Base-by-base conservation (phyloP, 2,113 vertebrate species). In the Chauna torquata region DNA sequence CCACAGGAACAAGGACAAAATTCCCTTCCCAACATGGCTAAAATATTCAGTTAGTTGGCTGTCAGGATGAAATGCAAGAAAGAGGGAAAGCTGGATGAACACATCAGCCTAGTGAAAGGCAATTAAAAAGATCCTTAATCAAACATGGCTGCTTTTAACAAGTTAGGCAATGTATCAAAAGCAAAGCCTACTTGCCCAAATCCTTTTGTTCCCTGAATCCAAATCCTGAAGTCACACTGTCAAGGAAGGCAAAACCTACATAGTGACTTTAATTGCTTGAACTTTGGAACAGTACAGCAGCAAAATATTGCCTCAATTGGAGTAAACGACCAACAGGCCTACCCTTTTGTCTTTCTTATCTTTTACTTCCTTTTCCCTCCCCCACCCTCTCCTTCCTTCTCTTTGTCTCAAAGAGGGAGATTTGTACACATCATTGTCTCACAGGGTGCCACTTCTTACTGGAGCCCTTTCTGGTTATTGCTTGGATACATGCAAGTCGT, bases 81-180 rank as follows among this genome's bases (percentile, higher is more conserved):
- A 82, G 70, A 30, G 72, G 20, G 57, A 59, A 92, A 92, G 34
- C 61, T 54, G 8, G 5, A 75, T 27, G 34, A 94, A 86, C 34
- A 59, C 16, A 69, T 20, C 3, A 6, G 74, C 34, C 64, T 50
- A 66, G 28, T 36, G 75, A 94, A 92, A 95, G 76, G 57, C 82
- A 96, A 88, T 91, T 95, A 76, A 50, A 88, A 97, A 91, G 81
- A 66, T 65, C 74, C 95, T 95, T 93, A 92, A 75, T 95, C 70
- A 94, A 86, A 90, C 25, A 64, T 18, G 40, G 34, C 36, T 68
- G 16, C 40, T 59, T 82, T 93, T 92, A 94, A 91, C 23, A 89
- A 80, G 76, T 75, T 61, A 89, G 27, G 22, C 57, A 88, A 90
- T 47, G 36, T 59, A 94, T 83, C n/a, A 84, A 86, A 96, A 92